These are phyloP conservation scores for Myodes glareolus DNA, from an alignment of 2,113 vertebrate species.

Conservation along the genomic window DNA sequence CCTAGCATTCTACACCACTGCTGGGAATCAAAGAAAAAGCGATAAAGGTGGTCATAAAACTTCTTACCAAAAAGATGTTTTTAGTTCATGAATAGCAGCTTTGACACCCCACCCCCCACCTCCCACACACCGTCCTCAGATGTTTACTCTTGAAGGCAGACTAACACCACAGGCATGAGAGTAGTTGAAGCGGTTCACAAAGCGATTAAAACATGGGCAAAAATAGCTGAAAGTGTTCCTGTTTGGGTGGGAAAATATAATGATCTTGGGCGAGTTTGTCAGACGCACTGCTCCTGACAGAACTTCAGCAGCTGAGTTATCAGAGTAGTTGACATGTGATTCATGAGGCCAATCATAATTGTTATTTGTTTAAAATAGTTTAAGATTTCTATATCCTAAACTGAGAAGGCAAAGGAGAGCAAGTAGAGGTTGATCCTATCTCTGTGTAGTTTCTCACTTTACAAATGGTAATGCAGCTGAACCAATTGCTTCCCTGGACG, in stretches of 20 bases:
- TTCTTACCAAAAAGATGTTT: background rate
- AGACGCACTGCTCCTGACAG: background rate
- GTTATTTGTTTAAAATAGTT: background rate
- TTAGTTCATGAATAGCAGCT: background rate
- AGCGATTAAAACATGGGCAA: background rate
- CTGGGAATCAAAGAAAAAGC: background rate
- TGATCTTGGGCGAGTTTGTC: background rate
- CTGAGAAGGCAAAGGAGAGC: background rate
- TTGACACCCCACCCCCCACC: background rate
- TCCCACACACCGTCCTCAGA: background rate
- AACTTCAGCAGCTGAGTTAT: background rate
- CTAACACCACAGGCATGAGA: background rate
- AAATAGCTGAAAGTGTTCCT: background rate
- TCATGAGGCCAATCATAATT: background rate
- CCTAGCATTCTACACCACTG: background rate
- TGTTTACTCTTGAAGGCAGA: background rate
- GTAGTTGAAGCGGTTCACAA: background rate
- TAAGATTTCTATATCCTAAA: background rate
- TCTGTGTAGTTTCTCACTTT: background rate
- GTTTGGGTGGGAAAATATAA: background rate
- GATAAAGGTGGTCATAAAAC: background rate
- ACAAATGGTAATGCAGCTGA: background rate
- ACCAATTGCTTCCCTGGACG: background rate
- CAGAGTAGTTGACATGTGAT: background rate
- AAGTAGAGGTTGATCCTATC: accelerated